These are phyloP conservation scores for Melanargia galathea DNA, from an alignment of 2,888 invertebrate species.

Conservation along the genomic window DNA sequence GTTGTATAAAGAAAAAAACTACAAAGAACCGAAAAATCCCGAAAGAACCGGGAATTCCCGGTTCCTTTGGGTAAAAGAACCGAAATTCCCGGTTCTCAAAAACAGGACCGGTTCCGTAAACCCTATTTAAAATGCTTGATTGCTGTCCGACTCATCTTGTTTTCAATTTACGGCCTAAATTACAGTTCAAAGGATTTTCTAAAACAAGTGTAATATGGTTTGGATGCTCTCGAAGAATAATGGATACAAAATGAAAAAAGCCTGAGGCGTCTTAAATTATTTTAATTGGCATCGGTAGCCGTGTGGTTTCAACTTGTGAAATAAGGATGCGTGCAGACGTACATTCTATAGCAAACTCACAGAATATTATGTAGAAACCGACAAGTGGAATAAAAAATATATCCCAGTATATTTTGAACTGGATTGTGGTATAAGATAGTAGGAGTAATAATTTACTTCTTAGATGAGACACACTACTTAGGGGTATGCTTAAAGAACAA, in stretches of 20 bases:
- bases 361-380: background rate
- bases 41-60: too few species aligned
- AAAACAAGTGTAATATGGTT: conserved; percentile 77
- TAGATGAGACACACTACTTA: too few species aligned
- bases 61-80: too few species aligned
- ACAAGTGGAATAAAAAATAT: background rate
- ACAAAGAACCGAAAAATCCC: too few species aligned
- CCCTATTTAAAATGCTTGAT: conserved; percentile 14
- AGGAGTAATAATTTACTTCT: too few species aligned
- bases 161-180: conserved; percentile 64
- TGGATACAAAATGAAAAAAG: conserved; percentile 79
- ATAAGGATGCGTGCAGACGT: conserved; percentile 29
- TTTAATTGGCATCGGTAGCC: conserved; percentile 83
- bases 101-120: too few species aligned
- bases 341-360: background rate
- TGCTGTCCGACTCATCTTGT: conserved; percentile 45
- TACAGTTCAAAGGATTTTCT: conserved; percentile 69
- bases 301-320: conserved; percentile 58
- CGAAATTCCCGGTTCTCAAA: too few species aligned
- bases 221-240: conserved; percentile 76
- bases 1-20: too few species aligned
- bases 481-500: too few species aligned
- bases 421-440: too few species aligned
- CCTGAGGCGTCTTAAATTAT: conserved; percentile 79
- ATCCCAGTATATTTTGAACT: too few species aligned